These are phyloP conservation scores for Ypsolopha scabrella DNA, from an alignment of 2,888 invertebrate species.

Conservation along the genomic window DNA sequence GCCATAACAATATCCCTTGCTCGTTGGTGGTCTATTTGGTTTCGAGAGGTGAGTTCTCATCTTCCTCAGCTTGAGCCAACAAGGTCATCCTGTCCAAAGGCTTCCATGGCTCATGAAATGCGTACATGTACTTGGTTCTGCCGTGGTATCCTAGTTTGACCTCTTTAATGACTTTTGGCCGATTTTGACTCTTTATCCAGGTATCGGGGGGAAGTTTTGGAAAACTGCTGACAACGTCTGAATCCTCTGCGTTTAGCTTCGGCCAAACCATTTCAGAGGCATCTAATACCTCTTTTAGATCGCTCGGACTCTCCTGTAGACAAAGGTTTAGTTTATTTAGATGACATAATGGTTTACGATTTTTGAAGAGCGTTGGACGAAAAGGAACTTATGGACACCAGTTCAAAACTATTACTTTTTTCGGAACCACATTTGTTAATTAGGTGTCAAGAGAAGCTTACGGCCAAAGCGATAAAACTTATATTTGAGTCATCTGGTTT, in stretches of 20 bases:
- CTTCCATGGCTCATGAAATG: constrained; percentile 59
- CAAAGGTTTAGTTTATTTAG: constrained; percentile 22
- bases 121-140: constrained; percentile 44
- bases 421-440: too few relatives aligned
- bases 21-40: too few relatives aligned
- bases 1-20: too few relatives aligned
- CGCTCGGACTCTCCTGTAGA: constrained; percentile 44
- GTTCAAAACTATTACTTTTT: too few relatives aligned
- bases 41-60: constrained; percentile 15
- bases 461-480: too few relatives aligned
- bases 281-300: constrained; percentile 13
- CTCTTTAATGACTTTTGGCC: neutral
- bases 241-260: constrained; percentile 13
- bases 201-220: neutral
- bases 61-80: constrained; percentile 42
- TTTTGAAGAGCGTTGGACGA: constrained; percentile 54
- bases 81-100: constrained; percentile 44
- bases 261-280: too few relatives aligned
- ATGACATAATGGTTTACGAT: neutral
- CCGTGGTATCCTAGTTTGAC: constrained; percentile 52
- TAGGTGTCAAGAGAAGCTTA: too few relatives aligned
- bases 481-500: too few relatives aligned
- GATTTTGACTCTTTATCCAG: too few relatives aligned
- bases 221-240: neutral
- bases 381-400: constrained; percentile 8